Evolutionary conservation across 2,888 invertebrate genomes (phyloP).

Genomic region (Aphidius colemani): DNA sequence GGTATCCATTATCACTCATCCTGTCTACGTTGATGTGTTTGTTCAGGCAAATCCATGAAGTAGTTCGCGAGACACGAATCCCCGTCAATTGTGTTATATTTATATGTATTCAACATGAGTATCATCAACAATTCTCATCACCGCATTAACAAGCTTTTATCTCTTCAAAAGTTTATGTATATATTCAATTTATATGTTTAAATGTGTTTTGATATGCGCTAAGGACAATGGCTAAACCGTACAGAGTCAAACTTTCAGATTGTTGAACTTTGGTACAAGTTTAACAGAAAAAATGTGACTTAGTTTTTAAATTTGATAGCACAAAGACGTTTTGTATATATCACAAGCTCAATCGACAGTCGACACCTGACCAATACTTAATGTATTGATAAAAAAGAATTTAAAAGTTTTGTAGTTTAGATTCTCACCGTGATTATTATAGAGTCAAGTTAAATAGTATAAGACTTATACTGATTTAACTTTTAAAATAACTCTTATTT

Average conservation of each 20-base stretch:
- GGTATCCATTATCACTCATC: neutral
- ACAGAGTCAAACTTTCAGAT: neutral
- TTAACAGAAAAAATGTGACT: neutral
- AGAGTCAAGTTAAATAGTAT: too few relatives aligned
- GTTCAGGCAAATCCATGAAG: neutral
- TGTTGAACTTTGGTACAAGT: too few relatives aligned
- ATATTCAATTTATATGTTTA: neutral
- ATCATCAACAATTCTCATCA: too few relatives aligned
- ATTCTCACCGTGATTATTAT: neutral
- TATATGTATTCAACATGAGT: too few relatives aligned
- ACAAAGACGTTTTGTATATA: conserved; percentile 1
- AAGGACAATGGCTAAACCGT: conserved; percentile 10
- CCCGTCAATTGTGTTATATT: neutral
- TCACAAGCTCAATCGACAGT: conserved; percentile 19
- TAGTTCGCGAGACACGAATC: conserved; percentile 5
- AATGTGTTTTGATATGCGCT: conserved; percentile 7
- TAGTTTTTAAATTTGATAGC: conserved; percentile 7
- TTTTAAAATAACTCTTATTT: neutral
- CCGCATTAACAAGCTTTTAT: too few relatives aligned
- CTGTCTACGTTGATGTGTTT: neutral
- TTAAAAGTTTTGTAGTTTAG: conserved; percentile 9
- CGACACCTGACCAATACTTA: conserved; percentile 16
- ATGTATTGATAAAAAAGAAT: neutral
- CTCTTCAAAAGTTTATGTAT: neutral
- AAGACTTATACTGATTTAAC: neutral